A percentile compares a stretch with the other conserved stretches of the same genome.
These are phyloP conservation scores for Buphagus erythrorhynchus DNA, from an alignment of 2,797 vertebrate genomes.

Conservation along the genomic window DNA sequence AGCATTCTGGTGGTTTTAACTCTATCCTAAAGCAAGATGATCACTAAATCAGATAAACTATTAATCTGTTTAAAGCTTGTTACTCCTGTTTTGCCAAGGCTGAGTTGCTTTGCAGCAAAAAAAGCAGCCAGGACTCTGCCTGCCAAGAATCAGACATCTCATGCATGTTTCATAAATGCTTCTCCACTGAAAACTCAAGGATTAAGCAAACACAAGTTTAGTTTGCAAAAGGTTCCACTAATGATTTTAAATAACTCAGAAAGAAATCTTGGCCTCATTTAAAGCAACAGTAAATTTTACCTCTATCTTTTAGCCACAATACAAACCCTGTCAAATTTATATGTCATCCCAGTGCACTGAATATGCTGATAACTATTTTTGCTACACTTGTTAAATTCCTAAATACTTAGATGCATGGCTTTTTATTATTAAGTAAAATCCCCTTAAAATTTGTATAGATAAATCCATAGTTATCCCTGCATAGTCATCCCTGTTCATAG, in stretches of 20 bases:
- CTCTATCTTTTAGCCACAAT: background rate
- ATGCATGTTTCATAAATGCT: conserved; percentile 60
- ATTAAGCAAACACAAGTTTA: conserved; percentile 34
- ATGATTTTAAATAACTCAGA: conserved; percentile 15
- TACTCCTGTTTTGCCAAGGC: conserved; percentile 44
- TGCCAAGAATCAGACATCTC: conserved; percentile 50
- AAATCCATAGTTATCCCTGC: background rate
- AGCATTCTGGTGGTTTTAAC: conserved; percentile 27
- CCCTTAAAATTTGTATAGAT: background rate
- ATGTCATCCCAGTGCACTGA: background rate
- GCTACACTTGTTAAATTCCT: background rate
- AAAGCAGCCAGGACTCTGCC: background rate
- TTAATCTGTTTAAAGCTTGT: conserved; percentile 66
- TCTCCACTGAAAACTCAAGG: conserved; percentile 21
- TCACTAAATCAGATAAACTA: conserved; percentile 59
- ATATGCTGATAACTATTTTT: background rate
- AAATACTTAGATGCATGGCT: background rate
- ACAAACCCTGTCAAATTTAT: background rate
- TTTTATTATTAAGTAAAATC: background rate
- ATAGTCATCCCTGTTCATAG: background rate
- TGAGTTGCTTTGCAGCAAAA: conserved; percentile 31
- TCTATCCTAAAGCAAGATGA: conserved; percentile 53
- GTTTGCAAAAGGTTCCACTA: background rate
- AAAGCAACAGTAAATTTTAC: conserved; percentile 19
- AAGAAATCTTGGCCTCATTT: background rate